phyloP scores from a whole-genome alignment of 2,797 vertebrate genomes.

The Microcaecilia unicolor region DNA sequence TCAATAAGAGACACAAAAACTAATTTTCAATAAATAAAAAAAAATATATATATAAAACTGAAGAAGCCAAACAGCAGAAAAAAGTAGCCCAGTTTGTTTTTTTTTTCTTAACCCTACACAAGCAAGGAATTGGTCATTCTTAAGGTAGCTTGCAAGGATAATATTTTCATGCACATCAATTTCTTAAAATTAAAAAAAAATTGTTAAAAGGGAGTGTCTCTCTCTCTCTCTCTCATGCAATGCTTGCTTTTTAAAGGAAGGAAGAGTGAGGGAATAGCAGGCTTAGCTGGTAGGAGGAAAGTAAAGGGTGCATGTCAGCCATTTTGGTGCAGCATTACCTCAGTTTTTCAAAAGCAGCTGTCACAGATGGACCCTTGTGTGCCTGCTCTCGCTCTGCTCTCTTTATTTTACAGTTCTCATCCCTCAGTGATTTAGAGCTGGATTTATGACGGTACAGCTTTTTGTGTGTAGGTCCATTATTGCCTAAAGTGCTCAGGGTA shows the following conservation, averaged over 20 bases:
- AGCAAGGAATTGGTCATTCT: constrained; percentile 87
- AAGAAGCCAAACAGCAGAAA: constrained; percentile 86
- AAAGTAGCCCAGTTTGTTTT: constrained; percentile 83
- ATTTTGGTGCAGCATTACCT: constrained; percentile 97
- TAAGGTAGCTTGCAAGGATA: constrained; percentile 94
- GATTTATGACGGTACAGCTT: constrained; percentile 99
- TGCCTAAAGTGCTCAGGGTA: constrained; percentile 85
- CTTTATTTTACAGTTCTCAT: constrained; percentile 95
- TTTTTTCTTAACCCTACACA: constrained; percentile 76
- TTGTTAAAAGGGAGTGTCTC: constrained; percentile 70
- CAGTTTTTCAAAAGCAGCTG: constrained; percentile 98
- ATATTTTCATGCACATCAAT: constrained; percentile 89
- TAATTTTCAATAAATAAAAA: constrained; percentile 48
- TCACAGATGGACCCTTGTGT: constrained; percentile 89
- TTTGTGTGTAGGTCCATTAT: constrained; percentile 92
- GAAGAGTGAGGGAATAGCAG: constrained; percentile 64
- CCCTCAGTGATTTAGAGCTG: constrained; percentile 89
- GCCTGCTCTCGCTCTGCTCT: constrained; percentile 80
- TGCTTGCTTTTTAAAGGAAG: constrained; percentile 70
- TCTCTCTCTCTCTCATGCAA: constrained; percentile 93
- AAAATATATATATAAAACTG: constrained; percentile 66
- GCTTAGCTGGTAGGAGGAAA: constrained; percentile 74
- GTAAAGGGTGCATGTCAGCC: constrained; percentile 75
- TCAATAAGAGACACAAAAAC: constrained; percentile 41
- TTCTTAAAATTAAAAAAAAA: constrained; percentile 62